Percentiles rank a stretch among this genome's conserved stretches.
These are phyloP conservation scores for Neodiprion pinetum DNA, from an alignment of 1,140 invertebrate genomes.

Conservation along the genomic window DNA sequence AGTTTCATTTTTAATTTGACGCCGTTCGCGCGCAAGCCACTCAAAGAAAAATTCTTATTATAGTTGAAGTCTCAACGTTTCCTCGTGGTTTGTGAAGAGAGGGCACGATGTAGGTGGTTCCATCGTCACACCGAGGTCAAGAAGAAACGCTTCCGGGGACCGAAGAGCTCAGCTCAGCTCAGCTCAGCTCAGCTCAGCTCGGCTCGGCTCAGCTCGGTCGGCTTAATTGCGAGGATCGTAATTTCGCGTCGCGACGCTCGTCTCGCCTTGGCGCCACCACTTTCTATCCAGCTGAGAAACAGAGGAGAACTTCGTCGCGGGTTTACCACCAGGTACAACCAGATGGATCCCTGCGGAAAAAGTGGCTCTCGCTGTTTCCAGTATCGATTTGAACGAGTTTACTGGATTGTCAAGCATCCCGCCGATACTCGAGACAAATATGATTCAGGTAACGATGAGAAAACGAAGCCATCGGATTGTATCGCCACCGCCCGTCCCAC, in stretches of 20 bases:
- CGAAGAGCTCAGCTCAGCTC: background rate
- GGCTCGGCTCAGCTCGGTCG: too few relatives aligned
- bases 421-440: too few relatives aligned
- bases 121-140: background rate
- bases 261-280: background rate
- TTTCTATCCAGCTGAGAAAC: conserved; percentile 1
- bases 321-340: too few relatives aligned
- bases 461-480: too few relatives aligned
- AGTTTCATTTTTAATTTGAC: background rate
- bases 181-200: background rate
- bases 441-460: too few relatives aligned
- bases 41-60: background rate
- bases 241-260: conserved; percentile 9
- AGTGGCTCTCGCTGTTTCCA: too few relatives aligned
- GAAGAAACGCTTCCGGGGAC: background rate
- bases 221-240: conserved; percentile 10
- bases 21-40: background rate
- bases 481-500: too few relatives aligned
- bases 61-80: background rate
- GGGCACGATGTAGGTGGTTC: background rate
- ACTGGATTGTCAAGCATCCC: too few relatives aligned
- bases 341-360: too few relatives aligned
- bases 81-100: background rate
- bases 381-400: too few relatives aligned
- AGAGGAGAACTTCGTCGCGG: too few relatives aligned